Percentiles rank a stretch among this genome's conserved stretches.
These are phyloP conservation scores for Fregetta grallaria DNA, from an alignment of 2,113 vertebrate genomes.

Conservation along the genomic window DNA sequence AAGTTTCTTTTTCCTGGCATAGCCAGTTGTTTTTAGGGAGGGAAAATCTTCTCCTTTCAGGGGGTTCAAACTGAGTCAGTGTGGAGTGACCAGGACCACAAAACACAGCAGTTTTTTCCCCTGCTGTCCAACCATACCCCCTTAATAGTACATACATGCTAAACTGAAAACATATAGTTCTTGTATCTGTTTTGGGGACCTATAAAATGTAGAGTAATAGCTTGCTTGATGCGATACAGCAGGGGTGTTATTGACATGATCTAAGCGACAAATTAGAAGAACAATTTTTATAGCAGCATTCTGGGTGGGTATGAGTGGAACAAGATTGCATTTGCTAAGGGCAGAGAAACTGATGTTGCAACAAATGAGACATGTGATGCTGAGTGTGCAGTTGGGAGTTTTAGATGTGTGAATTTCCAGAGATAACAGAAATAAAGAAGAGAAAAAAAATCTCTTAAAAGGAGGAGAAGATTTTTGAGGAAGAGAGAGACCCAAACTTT, in stretches of 20 bases:
- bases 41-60: not conserved
- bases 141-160: not conserved
- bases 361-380: not conserved
- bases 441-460: not conserved
- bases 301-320: not conserved
- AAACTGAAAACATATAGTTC: not conserved
- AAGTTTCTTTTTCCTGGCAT: not conserved
- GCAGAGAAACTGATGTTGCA: slow-evolving; percentile 9
- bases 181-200: not conserved
- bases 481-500: not conserved
- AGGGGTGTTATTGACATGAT: not conserved
- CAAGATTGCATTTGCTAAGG: slow-evolving; percentile 15
- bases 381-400: not conserved
- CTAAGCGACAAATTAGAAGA: not conserved
- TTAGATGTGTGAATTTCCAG: not conserved
- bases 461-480: not conserved
- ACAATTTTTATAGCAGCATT: not conserved
- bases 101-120: not conserved
- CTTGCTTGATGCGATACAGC: not conserved
- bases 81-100: not conserved
- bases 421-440: not conserved
- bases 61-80: not conserved
- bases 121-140: not conserved
- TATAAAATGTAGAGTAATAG: not conserved
- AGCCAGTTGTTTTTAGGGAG: not conserved